phyloP scores from a whole-genome alignment of 92 coral and sea anemone genomes.

The Parazoanthus swiftii region DNA sequence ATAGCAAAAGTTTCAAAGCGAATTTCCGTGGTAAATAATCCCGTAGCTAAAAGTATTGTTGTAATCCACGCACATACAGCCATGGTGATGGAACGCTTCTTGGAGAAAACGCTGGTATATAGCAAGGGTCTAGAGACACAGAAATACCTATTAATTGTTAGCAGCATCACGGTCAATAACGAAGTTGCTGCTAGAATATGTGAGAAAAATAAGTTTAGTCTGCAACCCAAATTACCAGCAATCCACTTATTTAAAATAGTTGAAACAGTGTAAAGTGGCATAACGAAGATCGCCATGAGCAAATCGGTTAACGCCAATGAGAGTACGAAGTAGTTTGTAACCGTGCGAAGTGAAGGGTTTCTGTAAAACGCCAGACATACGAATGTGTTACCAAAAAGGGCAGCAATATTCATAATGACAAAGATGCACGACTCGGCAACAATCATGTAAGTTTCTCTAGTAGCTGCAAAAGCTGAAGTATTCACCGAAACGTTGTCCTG shows the following conservation, averaged over 20 bases:
- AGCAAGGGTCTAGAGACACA: background rate
- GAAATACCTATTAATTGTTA: background rate
- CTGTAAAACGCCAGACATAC: conserved; percentile 2
- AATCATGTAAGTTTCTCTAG: background rate
- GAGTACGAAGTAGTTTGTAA: conserved; percentile 14
- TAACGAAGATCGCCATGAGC: background rate
- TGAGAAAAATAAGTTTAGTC: background rate
- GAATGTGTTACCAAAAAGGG: background rate
- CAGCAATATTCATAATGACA: background rate
- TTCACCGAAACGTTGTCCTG: background rate
- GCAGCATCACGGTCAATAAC: background rate
- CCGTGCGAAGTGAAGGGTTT: background rate
- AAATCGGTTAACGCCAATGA: background rate
- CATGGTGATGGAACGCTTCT: background rate
- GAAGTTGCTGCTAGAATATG: background rate
- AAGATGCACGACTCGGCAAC: background rate
- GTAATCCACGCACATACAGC: background rate
- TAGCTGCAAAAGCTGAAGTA: background rate
- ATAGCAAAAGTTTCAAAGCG: background rate
- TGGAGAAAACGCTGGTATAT: background rate
- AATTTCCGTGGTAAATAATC: background rate
- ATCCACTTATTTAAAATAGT: background rate
- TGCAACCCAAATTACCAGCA: background rate
- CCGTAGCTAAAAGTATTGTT: background rate
- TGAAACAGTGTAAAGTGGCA: background rate